phyloP scores from a whole-genome alignment of 2,888 invertebrate genomes.

The Oligia latruncula region DNA sequence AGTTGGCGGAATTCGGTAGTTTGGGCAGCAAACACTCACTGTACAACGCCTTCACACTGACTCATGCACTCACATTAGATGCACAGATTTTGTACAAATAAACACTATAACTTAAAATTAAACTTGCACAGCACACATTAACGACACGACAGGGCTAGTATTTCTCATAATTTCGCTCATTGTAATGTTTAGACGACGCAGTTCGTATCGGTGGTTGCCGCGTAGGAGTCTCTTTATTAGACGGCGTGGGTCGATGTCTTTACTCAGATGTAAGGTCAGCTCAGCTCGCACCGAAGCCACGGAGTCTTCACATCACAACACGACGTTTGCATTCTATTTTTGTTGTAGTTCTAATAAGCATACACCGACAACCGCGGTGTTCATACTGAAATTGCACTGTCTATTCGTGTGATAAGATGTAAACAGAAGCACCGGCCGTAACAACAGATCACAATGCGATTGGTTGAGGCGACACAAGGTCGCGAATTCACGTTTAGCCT shows the following conservation, averaged over 20 bases:
- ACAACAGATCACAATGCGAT: conserved; percentile 77
- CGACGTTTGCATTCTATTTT: conserved; percentile 74
- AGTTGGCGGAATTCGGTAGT: conserved; percentile 70
- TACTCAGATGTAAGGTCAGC: conserved; percentile 84
- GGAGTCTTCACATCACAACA: conserved; percentile 73
- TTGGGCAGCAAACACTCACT: conserved; percentile 53
- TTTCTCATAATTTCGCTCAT: conserved; percentile 78
- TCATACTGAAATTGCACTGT: conserved; percentile 66
- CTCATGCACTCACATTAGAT: conserved; percentile 28
- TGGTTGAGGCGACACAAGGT: conserved; percentile 77
- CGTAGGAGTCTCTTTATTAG: conserved; percentile 87
- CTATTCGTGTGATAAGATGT: conserved; percentile 74
- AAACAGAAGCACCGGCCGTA: conserved; percentile 85
- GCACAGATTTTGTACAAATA: conserved; percentile 43
- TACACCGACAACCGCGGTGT: conserved; percentile 72
- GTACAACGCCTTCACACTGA: conserved; percentile 40
- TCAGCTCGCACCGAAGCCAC: conserved; percentile 72
- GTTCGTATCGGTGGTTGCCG: conserved; percentile 72
- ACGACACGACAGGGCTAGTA: conserved; percentile 64
- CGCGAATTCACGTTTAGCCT: conserved; percentile 74
- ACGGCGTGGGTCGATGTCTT: conserved; percentile 86
- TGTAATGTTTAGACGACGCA: conserved; percentile 76
- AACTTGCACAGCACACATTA: conserved; percentile 53
- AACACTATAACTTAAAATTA: conserved; percentile 68
- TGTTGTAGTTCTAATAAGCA: conserved; percentile 70